phyloP scores from a whole-genome alignment of 1,140 invertebrate species.

The Drosophila seguyi region DNA sequence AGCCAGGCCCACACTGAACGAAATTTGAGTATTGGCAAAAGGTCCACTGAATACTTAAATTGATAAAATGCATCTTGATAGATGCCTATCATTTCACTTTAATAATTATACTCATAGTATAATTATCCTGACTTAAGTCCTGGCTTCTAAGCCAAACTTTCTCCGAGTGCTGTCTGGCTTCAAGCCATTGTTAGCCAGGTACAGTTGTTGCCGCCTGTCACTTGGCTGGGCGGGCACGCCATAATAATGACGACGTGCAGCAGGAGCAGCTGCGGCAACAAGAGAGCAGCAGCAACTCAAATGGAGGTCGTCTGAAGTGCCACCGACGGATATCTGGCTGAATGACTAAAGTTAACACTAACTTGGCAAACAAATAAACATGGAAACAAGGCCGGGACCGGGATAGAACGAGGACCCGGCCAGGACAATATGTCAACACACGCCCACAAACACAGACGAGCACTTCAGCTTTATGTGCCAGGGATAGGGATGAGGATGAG shows the following conservation, averaged over 20 bases:
- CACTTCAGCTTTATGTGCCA: conserved; percentile 51
- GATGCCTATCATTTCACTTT: no score
- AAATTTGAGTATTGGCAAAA: background rate
- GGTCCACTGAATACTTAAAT: no score
- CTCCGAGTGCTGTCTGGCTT: conserved; percentile 18
- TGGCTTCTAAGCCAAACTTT: background rate
- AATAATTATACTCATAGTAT: background rate
- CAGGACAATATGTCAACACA: conserved; percentile 76
- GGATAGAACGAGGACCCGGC: conserved; percentile 3
- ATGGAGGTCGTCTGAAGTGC: conserved; percentile 69
- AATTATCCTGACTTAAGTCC: no score
- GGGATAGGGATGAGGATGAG: conserved; percentile 6
- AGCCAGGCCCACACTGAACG: conserved; percentile 26
- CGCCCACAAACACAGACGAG: conserved; percentile 65
- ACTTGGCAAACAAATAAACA: conserved; percentile 83
- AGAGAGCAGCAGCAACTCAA: conserved; percentile 37
- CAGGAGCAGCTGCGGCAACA: conserved; percentile 16
- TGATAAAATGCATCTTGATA: background rate
- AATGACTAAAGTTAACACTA: conserved; percentile 84
- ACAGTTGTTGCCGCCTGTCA: conserved; percentile 56
- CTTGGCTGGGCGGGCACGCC: conserved; percentile 68
- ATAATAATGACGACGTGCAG: conserved; percentile 78
- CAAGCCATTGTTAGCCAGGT: conserved; percentile 69
- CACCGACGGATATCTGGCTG: conserved; percentile 78
- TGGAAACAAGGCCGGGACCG: conserved; percentile 56